Conservation (phyloP, 2,113 vertebrate genomes). For the Pluvialis apricaria region DNA sequence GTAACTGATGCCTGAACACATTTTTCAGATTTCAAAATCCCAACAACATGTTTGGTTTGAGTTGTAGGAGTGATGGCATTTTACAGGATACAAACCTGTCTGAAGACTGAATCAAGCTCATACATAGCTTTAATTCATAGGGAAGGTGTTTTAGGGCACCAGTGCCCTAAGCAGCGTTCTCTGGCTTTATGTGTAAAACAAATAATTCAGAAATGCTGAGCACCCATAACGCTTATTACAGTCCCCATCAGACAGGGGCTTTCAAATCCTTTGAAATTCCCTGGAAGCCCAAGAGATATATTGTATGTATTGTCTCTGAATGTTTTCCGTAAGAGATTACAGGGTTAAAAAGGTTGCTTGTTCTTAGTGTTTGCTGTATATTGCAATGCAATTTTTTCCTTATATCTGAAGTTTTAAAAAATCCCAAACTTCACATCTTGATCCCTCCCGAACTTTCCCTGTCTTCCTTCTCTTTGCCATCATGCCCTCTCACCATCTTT, state of each 20-base stretch:
- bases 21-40: neutral
- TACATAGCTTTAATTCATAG: neutral
- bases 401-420: neutral
- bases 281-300: neutral
- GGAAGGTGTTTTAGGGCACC: neutral
- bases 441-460: fast-evolving
- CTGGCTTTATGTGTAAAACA: neutral
- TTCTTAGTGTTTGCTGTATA: neutral
- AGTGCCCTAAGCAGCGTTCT: neutral
- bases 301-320: neutral
- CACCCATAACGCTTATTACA: neutral
- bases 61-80: neutral
- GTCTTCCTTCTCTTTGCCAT: neutral
- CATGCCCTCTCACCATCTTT: neutral
- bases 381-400: neutral
- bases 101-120: neutral
- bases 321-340: neutral
- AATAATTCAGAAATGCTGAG: neutral
- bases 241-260: neutral
- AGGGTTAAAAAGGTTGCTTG: neutral
- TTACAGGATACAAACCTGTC: neutral
- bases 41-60: neutral
- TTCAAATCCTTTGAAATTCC: neutral
- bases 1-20: neutral
- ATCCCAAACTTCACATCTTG: neutral